Conservation (phyloP, 2,888 invertebrate genomes). For the Macropis europaea region DNA sequence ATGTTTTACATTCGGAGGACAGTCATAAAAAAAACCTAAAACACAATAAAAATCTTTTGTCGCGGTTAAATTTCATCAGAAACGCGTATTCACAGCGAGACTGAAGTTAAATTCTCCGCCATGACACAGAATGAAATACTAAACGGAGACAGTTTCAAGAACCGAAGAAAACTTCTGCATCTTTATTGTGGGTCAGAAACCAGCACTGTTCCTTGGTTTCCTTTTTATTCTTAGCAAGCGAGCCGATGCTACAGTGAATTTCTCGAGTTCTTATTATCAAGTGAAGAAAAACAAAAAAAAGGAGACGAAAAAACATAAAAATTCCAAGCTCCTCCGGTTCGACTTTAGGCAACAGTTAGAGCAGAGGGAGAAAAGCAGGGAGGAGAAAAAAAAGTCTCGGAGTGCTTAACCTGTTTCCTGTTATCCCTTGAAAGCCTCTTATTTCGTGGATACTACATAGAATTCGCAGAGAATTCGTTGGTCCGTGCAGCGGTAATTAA, state of each 20-base stretch:
- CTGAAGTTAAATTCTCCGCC: too few relatives aligned
- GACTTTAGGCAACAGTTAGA: slow-evolving; percentile 21
- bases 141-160: too few relatives aligned
- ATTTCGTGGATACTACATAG: slow-evolving; percentile 29
- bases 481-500: slow-evolving; percentile 36
- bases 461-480: slow-evolving; percentile 38
- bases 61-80: too few relatives aligned
- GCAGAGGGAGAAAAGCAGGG: background rate
- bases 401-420: slow-evolving; percentile 45
- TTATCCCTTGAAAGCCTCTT: slow-evolving; percentile 44
- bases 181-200: background rate
- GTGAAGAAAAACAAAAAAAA: background rate
- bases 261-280: slow-evolving; percentile 5
- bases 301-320: background rate
- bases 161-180: background rate
- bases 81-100: too few relatives aligned
- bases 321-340: slow-evolving; percentile 8
- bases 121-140: too few relatives aligned
- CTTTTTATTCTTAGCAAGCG: background rate
- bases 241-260: background rate
- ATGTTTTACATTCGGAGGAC: too few relatives aligned
- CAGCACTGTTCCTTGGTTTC: background rate
- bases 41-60: too few relatives aligned
- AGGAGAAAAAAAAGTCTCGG: slow-evolving; percentile 5
- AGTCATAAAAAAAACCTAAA: too few relatives aligned